phyloP scores from a whole-genome alignment of 2,888 invertebrate genomes.

The Baccha elongata region DNA sequence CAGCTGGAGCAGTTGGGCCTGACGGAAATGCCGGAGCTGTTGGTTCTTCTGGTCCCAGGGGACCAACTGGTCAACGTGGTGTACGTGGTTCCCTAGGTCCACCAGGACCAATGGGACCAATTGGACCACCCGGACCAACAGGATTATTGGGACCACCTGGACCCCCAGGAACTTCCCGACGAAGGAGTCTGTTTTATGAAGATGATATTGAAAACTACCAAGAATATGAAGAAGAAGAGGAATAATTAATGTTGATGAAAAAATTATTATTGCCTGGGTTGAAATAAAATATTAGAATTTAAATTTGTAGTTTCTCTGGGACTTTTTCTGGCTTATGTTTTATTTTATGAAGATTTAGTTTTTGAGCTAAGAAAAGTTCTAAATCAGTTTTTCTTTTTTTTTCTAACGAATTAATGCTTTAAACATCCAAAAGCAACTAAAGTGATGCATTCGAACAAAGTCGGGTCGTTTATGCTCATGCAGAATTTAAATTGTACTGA shows the following conservation, averaged over 20 bases:
- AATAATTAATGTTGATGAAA: neutral
- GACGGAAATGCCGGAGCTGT: neutral
- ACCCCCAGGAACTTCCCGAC: neutral
- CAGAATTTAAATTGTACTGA: no score
- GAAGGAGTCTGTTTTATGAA: neutral
- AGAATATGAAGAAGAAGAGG: neutral
- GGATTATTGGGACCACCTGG: neutral
- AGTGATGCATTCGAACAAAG: no score
- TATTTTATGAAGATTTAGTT: no score
- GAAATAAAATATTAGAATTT: neutral
- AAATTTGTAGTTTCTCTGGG: no score
- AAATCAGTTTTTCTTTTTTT: no score
- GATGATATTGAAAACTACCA: neutral
- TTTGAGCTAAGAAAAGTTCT: no score
- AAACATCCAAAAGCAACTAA: no score
- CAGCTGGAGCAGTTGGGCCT: neutral
- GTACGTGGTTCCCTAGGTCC: neutral
- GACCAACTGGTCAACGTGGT: slow-evolving; percentile 1
- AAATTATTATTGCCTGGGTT: neutral
- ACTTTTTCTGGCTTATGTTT: no score
- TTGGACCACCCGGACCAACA: neutral
- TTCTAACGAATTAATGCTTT: no score
- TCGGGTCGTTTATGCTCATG: no score
- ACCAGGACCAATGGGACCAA: neutral
- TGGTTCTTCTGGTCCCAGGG: neutral